These are phyloP conservation scores for Cydia amplana DNA, from an alignment of 1,140 invertebrate genomes.

Conservation along the genomic window DNA sequence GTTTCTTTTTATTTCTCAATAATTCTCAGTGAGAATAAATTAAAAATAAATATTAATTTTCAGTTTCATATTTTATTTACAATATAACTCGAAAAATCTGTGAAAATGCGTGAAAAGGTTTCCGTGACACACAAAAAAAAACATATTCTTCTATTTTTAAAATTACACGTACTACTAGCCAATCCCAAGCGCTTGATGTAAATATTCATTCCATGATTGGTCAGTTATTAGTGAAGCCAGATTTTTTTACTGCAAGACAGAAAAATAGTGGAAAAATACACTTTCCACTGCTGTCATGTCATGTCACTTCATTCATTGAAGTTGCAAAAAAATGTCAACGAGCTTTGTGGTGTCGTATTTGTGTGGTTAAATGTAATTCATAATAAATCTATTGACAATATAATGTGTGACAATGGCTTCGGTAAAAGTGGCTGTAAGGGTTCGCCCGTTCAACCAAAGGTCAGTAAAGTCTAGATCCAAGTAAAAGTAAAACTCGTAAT, in stretches of 20 bases:
- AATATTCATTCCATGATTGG: neutral
- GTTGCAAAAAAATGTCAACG: slow-evolving; percentile 59
- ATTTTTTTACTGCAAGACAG: neutral
- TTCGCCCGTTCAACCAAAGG: slow-evolving; percentile 91
- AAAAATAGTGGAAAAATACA: slow-evolving; percentile 14
- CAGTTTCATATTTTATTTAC: neutral
- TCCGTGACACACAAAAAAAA: neutral
- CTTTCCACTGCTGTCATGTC: slow-evolving; percentile 38
- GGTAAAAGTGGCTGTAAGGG: slow-evolving; percentile 89
- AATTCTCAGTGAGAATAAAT: no score
- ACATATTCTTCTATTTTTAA: neutral
- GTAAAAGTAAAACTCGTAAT: slow-evolving; percentile 40
- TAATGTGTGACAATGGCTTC: slow-evolving; percentile 85
- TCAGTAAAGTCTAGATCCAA: slow-evolving; percentile 61
- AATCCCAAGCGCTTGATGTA: neutral
- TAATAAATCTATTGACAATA: slow-evolving; percentile 63
- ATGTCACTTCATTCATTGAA: slow-evolving; percentile 34
- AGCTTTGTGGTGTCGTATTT: slow-evolving; percentile 64
- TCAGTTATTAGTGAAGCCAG: neutral
- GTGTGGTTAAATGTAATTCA: slow-evolving; percentile 59
- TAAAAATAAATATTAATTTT: neutral
- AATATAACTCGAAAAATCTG: neutral
- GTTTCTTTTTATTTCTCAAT: neutral
- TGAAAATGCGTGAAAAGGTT: neutral
- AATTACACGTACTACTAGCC: neutral